Conservation (phyloP, 2,797 vertebrate species). For the Melanotaenia boesemani region DNA sequence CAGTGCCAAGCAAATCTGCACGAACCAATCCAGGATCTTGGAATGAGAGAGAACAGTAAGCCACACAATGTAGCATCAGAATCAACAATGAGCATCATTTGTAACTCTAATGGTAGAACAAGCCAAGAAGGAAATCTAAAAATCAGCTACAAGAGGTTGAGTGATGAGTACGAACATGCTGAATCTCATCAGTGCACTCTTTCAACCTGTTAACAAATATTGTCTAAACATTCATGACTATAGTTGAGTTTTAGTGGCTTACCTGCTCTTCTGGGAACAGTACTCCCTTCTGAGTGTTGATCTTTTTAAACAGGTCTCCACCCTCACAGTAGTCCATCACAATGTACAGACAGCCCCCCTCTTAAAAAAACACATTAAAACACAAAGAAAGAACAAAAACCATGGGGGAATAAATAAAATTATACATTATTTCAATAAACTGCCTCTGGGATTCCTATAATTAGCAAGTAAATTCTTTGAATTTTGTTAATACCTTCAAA, state of each 20-base stretch:
- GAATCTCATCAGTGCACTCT: background rate
- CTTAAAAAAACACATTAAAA: constrained; percentile 68
- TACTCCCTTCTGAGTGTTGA: constrained; percentile 94
- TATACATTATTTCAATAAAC: background rate
- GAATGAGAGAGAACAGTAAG: constrained; percentile 1
- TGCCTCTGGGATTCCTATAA: background rate
- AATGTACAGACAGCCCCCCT: constrained; percentile 95
- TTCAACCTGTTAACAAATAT: background rate
- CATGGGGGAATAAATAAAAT: background rate
- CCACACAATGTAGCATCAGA: background rate
- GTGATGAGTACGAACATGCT: background rate
- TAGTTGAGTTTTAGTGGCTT: constrained; percentile 39
- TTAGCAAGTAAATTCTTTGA: background rate
- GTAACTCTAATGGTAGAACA: background rate
- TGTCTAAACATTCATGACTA: background rate
- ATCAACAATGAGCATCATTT: background rate
- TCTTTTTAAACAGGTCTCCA: constrained; percentile 97
- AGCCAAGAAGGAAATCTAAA: background rate
- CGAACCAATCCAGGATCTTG: constrained; percentile 98
- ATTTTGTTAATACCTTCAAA: constrained; percentile 91
- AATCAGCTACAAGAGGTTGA: background rate
- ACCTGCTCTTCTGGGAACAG: constrained; percentile 95
- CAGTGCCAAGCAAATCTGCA: constrained; percentile 96
- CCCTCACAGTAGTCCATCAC: constrained; percentile 99
- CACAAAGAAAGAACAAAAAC: background rate